Evolutionary conservation across 2,113 vertebrate genomes (phyloP), one percentile per base, ranked within the genome.

Genomic region (Oxyruncus cristatus): DNA sequence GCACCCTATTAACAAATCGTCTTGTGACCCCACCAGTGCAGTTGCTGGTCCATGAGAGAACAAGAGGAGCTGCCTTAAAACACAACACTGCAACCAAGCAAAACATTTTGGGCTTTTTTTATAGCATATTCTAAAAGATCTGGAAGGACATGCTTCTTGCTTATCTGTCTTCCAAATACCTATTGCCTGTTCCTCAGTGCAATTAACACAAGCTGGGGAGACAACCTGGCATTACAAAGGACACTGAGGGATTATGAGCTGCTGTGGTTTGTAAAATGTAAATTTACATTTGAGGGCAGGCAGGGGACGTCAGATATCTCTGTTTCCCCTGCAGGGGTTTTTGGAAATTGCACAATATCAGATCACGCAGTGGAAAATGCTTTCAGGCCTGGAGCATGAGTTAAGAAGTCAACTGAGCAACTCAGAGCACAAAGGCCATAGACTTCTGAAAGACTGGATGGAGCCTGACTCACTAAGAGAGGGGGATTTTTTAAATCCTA

Each of bases 161-260:
- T 96, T 93, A 87, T 89, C 87, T 96, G 89, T 46, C 80, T 96
- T 85, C 62, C 80, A 91, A 72, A 88, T 55, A 71, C 37, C n/a
- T 72, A 49, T 49, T 68, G 71, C 67, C 74, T 96, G 81, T 70
- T 92, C 78, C 81, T 95, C 85, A 93, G 63, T 26, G 58, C 46
- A 75, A 58, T 85, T 92, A 83, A 53, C 53, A 88, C 91, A 91
- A 89, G 41, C 74, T 94, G 81, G 42, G 62, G 41, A 96, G 77
- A 93, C 85, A 95, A 76, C 74, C 59, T 55, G 87, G 55, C 92
- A 71, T 70, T 88, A 73, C 53, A 83, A 89, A 92, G 42, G 92
- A 85, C 56, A 82, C 58, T 27, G 66, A 80, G 33, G 39, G 92
- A 94, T 96, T 93, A 96, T 30, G 74, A 92, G 67, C 58, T 88